phyloP scores from a whole-genome alignment of 2,113 vertebrate species.

The Macquaria ambigua region DNA sequence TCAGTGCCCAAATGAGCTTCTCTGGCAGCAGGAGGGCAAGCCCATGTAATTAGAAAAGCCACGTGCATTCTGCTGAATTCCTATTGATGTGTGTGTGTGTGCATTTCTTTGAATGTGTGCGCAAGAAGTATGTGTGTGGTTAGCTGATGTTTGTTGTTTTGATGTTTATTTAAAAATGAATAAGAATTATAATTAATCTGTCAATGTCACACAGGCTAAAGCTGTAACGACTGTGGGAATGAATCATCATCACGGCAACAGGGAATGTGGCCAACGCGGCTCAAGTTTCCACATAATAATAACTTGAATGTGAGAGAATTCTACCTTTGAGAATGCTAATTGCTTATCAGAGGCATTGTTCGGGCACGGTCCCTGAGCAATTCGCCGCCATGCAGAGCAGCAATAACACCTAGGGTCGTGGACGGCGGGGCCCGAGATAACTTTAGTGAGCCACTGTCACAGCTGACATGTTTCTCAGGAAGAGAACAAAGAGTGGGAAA shows the following conservation, averaged over 20 bases:
- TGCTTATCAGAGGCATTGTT: conserved; percentile 51
- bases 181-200: conserved; percentile 49
- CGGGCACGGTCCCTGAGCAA: conserved; percentile 23
- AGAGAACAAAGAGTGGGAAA: conserved; percentile 60
- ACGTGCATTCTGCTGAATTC: conserved; percentile 40
- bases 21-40: conserved; percentile 58
- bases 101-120: not conserved
- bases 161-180: conserved; percentile 57
- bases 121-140: not conserved
- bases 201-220: conserved; percentile 29
- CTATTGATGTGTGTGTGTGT: conserved; percentile 21
- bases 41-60: conserved; percentile 72
- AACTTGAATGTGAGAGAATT: not conserved
- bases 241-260: conserved; percentile 32
- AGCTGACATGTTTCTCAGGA: conserved; percentile 47
- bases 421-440: conserved; percentile 34
- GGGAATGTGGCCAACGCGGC: conserved; percentile 5
- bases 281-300: conserved; percentile 29
- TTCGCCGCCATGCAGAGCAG: not conserved
- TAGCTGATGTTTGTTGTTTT: conserved; percentile 14
- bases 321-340: conserved; percentile 43
- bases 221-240: conserved; percentile 11
- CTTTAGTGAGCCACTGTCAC: conserved; percentile 51
- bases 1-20: conserved; percentile 65
- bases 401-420: conserved; percentile 38